Evolutionary conservation across 2,888 invertebrate genomes (phyloP).

Genomic region (Eurois occulta): DNA sequence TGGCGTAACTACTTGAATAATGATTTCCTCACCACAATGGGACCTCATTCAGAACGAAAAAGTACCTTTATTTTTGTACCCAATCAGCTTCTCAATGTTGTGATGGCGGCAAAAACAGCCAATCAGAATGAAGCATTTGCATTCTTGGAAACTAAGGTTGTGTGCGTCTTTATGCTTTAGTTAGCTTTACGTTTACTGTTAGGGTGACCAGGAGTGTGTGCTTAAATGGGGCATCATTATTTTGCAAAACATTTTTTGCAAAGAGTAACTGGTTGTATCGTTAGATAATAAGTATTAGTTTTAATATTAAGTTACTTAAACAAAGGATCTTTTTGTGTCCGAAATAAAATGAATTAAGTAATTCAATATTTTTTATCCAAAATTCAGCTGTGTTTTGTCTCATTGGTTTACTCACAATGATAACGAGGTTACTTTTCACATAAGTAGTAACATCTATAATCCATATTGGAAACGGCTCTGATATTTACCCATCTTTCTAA

Average conservation of each 20-base stretch:
- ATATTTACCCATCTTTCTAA: not conserved
- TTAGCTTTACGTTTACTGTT: slow-evolving; percentile 37
- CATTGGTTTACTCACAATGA: not conserved
- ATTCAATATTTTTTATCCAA: too few species aligned
- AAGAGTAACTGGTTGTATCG: too few species aligned
- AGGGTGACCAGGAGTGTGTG: slow-evolving; percentile 36
- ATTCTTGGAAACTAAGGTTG: slow-evolving; percentile 59
- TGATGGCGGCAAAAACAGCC: slow-evolving; percentile 63
- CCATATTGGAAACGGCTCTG: too few species aligned
- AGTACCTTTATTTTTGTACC: slow-evolving; percentile 69
- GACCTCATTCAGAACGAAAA: slow-evolving; percentile 66
- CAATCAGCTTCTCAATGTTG: slow-evolving; percentile 57
- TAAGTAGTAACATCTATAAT: not conserved
- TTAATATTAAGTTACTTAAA: too few species aligned
- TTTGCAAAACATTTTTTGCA: not conserved
- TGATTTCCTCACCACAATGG: slow-evolving; percentile 84
- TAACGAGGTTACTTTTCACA: not conserved
- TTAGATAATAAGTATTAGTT: too few species aligned
- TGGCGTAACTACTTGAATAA: slow-evolving; percentile 85
- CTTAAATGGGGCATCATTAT: not conserved
- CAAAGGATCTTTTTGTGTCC: too few species aligned
- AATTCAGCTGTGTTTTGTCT: too few species aligned
- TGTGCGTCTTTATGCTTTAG: slow-evolving; percentile 42
- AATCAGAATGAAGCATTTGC: slow-evolving; percentile 66
- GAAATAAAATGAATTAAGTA: too few species aligned